Base-by-base conservation (phyloP, 1,140 invertebrate genomes). In the Ladona fulva region DNA sequence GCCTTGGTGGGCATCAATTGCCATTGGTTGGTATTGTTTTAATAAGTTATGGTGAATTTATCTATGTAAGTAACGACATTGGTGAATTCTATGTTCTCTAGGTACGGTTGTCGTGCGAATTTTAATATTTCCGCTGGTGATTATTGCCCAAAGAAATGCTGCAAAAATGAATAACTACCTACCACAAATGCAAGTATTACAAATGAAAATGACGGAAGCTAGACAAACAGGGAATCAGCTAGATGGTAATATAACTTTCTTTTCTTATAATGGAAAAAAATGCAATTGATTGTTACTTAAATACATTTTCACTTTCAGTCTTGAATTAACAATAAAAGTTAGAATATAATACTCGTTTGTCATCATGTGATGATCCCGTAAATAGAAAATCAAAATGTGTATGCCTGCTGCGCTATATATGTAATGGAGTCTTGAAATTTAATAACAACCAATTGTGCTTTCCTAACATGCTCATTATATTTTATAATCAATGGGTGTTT, bases 1-100 rank as follows among this genome's bases (percentile, higher is more conserved):
- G 19, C 96, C 97, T 1, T 99, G 97, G 97, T 98, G 96, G 95
- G 89, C 84, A 24, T 84, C 93, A 16, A 98, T 99, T 82, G 85
- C 90, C 7, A 83, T 92, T 77, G 88, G 93, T 93, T 87, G 83
- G 83, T 81, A 37, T 24, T 19, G 73, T 66, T 25, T 29, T 77
- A 59, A 42, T 52, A 16, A 25, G 29, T 76, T 5, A 74, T 19
- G 12, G 10, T 75, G 1, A 76, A 42, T 12, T 11, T 3, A n/a
- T 76, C 1, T 6, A 5, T 76, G 16, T 3, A 76, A 24, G 25
- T n/a, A 29, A 10, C 10, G 29, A 0, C 73, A 76, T 77, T 12
- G 14, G 24, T 59, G 12, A 24, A 1, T 74, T 52, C 75, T 14
- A 75, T 79, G 78, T 76, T 78, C 85, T 87, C 78, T 80, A 92